Conservation (phyloP, 2,797 vertebrate genomes). For the Epinephelus malabaricus region DNA sequence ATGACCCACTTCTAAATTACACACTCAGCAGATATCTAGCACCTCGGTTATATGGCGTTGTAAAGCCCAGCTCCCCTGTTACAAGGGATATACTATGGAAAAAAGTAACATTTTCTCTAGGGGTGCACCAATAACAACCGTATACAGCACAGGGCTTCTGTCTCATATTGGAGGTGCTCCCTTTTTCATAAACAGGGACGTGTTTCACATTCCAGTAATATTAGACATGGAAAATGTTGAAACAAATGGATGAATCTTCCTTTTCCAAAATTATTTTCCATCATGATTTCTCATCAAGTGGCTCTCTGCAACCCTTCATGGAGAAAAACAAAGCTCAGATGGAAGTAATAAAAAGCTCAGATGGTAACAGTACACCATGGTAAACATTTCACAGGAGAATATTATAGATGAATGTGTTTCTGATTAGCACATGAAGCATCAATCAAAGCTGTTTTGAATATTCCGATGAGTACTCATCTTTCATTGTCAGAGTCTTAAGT, state of each 20-base stretch:
- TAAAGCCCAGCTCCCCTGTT: slow-evolving; percentile 37
- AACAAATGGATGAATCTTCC: slow-evolving; percentile 5
- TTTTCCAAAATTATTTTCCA: slow-evolving; percentile 42
- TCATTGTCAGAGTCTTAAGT: neutral
- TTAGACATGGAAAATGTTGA: slow-evolving; percentile 55
- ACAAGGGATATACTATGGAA: slow-evolving; percentile 17
- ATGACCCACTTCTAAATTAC: slow-evolving; percentile 21
- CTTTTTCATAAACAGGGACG: slow-evolving; percentile 15
- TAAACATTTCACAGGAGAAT: neutral
- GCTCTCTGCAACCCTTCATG: slow-evolving; percentile 11
- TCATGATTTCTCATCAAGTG: slow-evolving; percentile 56
- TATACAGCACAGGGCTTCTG: no score
- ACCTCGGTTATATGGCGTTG: slow-evolving; percentile 17
- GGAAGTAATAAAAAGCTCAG: slow-evolving; percentile 9
- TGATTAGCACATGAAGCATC: neutral
- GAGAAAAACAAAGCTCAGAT: slow-evolving; percentile 32
- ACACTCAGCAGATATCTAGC: slow-evolving; percentile 26
- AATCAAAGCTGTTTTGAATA: neutral
- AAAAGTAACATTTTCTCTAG: neutral
- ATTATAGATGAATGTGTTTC: neutral
- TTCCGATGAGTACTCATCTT: neutral
- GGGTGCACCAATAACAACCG: neutral
- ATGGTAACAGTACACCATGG: neutral
- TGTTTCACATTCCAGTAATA: slow-evolving; percentile 63
- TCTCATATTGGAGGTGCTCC: neutral